Conservation (phyloP, 2,888 invertebrate genomes). For the Hofmannophila pseudospretella region DNA sequence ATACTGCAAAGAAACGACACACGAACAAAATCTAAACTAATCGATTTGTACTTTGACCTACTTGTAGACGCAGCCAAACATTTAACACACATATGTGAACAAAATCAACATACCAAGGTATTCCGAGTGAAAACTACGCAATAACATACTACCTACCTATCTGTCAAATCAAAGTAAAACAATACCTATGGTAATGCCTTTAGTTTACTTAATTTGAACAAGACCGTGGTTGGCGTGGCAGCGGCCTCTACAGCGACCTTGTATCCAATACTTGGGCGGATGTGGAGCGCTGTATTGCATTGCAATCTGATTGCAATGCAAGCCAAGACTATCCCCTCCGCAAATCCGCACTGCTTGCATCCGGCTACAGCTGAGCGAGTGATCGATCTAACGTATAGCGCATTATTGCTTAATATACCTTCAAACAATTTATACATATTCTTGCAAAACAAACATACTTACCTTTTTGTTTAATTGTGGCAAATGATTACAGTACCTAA, state of each 20-base stretch:
- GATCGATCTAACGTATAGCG: no score
- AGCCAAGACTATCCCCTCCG: slow-evolving; percentile 14
- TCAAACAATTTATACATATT: no score
- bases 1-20: no score
- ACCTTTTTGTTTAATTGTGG: no score
- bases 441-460: no score
- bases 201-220: slow-evolving; percentile 1
- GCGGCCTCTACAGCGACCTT: slow-evolving; percentile 25
- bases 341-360: slow-evolving; percentile 19
- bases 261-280: slow-evolving; percentile 33
- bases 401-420: no score
- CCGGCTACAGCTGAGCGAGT: slow-evolving; percentile 1
- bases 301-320: slow-evolving; percentile 13
- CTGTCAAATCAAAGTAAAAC: not conserved
- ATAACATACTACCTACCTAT: not conserved
- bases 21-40: slow-evolving; percentile 3
- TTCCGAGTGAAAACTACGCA: not conserved
- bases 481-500: no score
- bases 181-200: not conserved
- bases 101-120: no score
- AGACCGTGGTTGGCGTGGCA: slow-evolving; percentile 18
- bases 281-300: slow-evolving; percentile 30
- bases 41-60: slow-evolving; percentile 4
- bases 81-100: not conserved
- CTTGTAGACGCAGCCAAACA: not conserved